Base-by-base conservation (phyloP, 2,888 invertebrate species). In the Emmelina monodactyla region DNA sequence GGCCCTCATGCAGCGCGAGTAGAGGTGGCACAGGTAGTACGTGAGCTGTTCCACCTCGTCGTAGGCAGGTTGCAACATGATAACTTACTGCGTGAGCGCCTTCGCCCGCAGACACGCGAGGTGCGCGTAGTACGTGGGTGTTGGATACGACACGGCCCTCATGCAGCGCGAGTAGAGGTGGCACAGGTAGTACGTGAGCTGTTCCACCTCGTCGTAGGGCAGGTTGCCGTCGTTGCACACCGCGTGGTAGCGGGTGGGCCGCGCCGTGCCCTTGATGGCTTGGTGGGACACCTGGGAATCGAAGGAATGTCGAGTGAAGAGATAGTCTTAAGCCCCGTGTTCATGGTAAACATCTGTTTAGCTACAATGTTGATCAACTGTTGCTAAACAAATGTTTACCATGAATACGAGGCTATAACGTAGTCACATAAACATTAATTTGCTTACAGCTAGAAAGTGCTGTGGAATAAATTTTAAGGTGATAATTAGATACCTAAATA, bases 101-200 rank as follows among this genome's bases (percentile, higher is more conserved):
- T 82, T 62, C 2, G 84, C 92, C 11, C 93, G 82, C 34, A 87
- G 85, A 9, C 92, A 92, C n/a, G 89, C 92, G 33, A 92, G 83
- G 69, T 93, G 92, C 10, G 92, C 92, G 63, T 93, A 89, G 68
- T 93, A 93, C 0, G 92, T 92, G 1, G 93, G 92, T 2, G 92
- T 89, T 3, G 92, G 92, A 70, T 92, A 92, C 10, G 91, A 92
- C 0, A 93, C 92, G 25, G 92, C 76, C 50, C 94, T 81, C 43
- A 87, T 88, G 58, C 94, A 94, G 3, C 95, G 85, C 1, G 89
- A 84, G 69, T 91, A 95, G 75, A 92, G 70, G 58, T 94, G 92
- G 54, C 94, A 94, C 32, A 96, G 68, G 56, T 89, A 88, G 66
- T 88, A 94, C 0, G 93, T 88, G 40, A 94, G 59, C 45, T 85